These are phyloP conservation scores for Tyrophagus putrescentiae DNA, from an alignment of 1,140 invertebrate genomes.

Conservation along the genomic window DNA sequence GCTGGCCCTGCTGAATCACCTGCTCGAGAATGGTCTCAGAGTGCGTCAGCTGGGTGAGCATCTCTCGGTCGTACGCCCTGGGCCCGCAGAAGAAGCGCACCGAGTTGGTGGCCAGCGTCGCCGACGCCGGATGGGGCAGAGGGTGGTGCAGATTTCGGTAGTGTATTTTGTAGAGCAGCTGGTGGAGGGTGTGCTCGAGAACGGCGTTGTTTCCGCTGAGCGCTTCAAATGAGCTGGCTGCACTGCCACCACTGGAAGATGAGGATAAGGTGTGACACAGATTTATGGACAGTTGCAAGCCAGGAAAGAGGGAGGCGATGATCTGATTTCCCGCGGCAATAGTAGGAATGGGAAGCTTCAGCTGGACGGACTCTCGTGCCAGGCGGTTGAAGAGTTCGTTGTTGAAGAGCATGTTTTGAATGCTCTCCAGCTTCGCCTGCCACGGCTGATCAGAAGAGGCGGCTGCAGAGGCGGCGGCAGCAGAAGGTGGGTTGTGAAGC, in stretches of 20 bases:
- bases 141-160: constrained; percentile 80
- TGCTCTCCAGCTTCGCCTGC: constrained; percentile 86
- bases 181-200: constrained; percentile 85
- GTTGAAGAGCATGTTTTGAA: constrained; percentile 92
- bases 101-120: constrained; percentile 74
- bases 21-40: constrained; percentile 75
- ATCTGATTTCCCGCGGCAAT: constrained; percentile 95
- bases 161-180: constrained; percentile 76
- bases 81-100: constrained; percentile 75
- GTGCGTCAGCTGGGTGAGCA: constrained; percentile 71
- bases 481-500: not conserved
- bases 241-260: constrained; percentile 29
- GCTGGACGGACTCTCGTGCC: constrained; percentile 80
- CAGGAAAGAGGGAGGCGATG: constrained; percentile 79
- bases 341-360: constrained; percentile 80
- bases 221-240: constrained; percentile 36
- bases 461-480: constrained; percentile 29
- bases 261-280: constrained; percentile 39
- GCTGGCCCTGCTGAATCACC: constrained; percentile 87
- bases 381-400: constrained; percentile 90
- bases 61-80: constrained; percentile 64
- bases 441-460: constrained; percentile 63
- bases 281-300: constrained; percentile 58
- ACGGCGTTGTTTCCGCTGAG: constrained; percentile 76
- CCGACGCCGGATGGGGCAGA: constrained; percentile 82